phyloP scores from a whole-genome alignment of 2,113 vertebrate species.

The Climacteris rufus region DNA sequence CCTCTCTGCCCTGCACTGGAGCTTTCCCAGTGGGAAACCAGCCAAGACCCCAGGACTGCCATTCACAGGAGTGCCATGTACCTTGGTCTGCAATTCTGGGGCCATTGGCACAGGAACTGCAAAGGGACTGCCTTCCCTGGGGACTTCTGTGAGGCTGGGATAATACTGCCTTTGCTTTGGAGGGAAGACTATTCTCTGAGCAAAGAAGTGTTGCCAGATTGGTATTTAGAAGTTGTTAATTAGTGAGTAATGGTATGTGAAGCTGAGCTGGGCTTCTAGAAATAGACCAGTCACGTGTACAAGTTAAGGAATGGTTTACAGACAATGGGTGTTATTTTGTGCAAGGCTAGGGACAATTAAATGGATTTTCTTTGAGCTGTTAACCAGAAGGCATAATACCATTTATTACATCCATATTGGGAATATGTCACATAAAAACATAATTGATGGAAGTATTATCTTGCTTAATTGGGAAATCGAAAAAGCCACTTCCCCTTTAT shows the following conservation, averaged over 20 bases:
- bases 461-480: conserved; percentile 60
- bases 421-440: conserved; percentile 59
- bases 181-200: background rate
- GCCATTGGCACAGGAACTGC: rapidly evolving
- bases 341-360: conserved; percentile 3
- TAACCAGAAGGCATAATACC: conserved; percentile 16
- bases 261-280: background rate
- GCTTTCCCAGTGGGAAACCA: background rate
- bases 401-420: conserved; percentile 42
- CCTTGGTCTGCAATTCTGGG: rapidly evolving
- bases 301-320: background rate
- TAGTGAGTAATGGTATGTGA: background rate
- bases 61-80: rapidly evolving
- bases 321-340: background rate
- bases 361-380: conserved; percentile 33
- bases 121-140: background rate
- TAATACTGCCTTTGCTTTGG: background rate
- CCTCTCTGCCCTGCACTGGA: background rate
- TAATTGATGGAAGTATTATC: conserved; percentile 60
- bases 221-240: background rate
- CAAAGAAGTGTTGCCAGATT: background rate
- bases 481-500: conserved; percentile 59
- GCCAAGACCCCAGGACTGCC: rapidly evolving
- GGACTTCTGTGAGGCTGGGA: rapidly evolving
- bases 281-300: background rate